Evolutionary conservation across 2,888 invertebrate species (phyloP), one percentile per base, ranked within the genome.

Genomic region (Dione juno): DNA sequence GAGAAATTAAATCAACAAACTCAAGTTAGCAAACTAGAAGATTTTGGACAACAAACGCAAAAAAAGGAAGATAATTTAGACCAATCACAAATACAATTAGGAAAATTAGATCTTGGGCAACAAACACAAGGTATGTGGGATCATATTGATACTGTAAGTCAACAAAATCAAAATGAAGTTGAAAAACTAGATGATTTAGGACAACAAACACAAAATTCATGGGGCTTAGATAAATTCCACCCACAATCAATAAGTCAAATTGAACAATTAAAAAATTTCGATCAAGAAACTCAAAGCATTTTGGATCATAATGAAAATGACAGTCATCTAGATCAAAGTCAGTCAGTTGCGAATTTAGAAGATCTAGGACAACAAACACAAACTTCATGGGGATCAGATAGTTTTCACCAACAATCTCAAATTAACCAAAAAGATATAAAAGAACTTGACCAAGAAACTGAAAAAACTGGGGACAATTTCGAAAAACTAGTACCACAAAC

Each of bases 31-130:
- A 14, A 67, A 67, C 37, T 78, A 69, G 79, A 82, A 75, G 76
- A 74, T 57, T 69, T 79, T 50, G 72, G 73, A n/a, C 82, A 83
- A 70, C 77, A 82, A 71, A 73, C 75, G 19, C 78, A 81, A 73
- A 77, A 74, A 58, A 63, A 77, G 72, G 75, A 75, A 21, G 79
- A 80, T 71, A 76, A 82, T 72, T 79, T 83, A 9, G 79, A 78
- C 72, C 79, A 82, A 76, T 74, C 75, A 40, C 79, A 78, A 77
- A 82, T 79, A 11, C 53, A 53, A 28, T 7, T 53, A 79, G 77
- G 78, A 19, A 78, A 80, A 35, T 66, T 79, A 65, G 82, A 84
- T 66, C 74, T 82, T 63, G 81, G 78, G 57, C 88, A 88, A 73
- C 82, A 86, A 75, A 76, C 80, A 8, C 80, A 81, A 78, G 78